Evolutionary conservation across 2,888 invertebrate genomes (phyloP).

Genomic region (Pandemis corylana): DNA sequence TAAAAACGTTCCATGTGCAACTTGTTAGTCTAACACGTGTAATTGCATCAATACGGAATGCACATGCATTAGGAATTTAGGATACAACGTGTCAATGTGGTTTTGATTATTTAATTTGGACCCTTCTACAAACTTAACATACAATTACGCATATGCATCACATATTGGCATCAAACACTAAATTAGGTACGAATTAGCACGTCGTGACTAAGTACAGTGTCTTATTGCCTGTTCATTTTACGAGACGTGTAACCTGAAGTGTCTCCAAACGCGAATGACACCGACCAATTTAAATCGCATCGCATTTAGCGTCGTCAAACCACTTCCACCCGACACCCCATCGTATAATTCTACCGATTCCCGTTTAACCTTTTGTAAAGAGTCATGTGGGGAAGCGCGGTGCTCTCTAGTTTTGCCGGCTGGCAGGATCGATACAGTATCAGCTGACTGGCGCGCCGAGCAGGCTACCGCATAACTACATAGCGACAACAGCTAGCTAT

Average conservation of each 20-base stretch:
- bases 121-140: neutral
- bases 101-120: neutral
- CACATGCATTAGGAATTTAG: neutral
- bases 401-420: constrained; percentile 46
- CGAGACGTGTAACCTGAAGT: neutral
- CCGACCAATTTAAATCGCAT: constrained; percentile 19
- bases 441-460: constrained; percentile 56
- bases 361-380: neutral
- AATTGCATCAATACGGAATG: neutral
- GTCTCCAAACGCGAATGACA: constrained; percentile 11
- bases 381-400: neutral
- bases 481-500: constrained; percentile 10
- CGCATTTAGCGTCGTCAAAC: constrained; percentile 19
- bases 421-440: constrained; percentile 58
- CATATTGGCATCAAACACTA: neutral
- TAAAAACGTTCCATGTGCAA: neutral
- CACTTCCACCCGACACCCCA: constrained; percentile 34
- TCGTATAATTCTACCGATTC: constrained; percentile 42
- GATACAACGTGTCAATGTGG: neutral
- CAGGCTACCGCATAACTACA: constrained; percentile 36
- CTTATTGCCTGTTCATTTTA: neutral
- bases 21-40: neutral
- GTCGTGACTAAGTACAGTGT: neutral
- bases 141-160: too few species aligned
- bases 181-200: neutral